Conservation (phyloP, 2,797 vertebrate genomes). For the Crocidura indochinensis region DNA sequence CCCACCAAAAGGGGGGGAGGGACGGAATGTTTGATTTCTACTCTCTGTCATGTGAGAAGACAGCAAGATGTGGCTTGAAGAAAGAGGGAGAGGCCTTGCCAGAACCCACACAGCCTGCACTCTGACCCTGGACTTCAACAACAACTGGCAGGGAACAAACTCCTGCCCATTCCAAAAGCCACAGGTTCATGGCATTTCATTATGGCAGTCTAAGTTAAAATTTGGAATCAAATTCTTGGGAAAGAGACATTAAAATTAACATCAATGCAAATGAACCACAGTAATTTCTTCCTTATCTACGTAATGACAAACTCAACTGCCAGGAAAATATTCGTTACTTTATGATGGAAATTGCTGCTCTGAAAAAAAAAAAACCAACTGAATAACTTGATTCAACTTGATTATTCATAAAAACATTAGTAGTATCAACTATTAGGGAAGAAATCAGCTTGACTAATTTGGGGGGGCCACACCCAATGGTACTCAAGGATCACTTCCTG, state of each 20-base stretch:
- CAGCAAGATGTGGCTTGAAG: neutral
- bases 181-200: neutral
- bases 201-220: neutral
- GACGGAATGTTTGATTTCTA: neutral
- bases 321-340: conserved; percentile 63
- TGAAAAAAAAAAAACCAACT: conserved; percentile 32
- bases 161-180: neutral
- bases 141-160: conserved; percentile 12
- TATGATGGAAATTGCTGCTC: conserved; percentile 57
- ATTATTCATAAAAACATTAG: conserved; percentile 50
- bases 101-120: neutral
- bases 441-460: neutral
- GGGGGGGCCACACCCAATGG: no score
- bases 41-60: neutral
- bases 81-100: neutral
- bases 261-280: neutral
- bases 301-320: neutral
- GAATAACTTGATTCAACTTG: neutral
- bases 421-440: neutral
- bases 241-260: conserved; percentile 70
- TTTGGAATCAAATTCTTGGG: conserved; percentile 28
- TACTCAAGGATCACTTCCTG: no score
- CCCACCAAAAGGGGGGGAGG: no score
- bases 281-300: conserved; percentile 44
- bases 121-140: neutral